Evolutionary conservation across 2,113 vertebrate genomes (phyloP), one percentile per base, ranked within the genome.

Genomic region (Anoplopoma fimbria): DNA sequence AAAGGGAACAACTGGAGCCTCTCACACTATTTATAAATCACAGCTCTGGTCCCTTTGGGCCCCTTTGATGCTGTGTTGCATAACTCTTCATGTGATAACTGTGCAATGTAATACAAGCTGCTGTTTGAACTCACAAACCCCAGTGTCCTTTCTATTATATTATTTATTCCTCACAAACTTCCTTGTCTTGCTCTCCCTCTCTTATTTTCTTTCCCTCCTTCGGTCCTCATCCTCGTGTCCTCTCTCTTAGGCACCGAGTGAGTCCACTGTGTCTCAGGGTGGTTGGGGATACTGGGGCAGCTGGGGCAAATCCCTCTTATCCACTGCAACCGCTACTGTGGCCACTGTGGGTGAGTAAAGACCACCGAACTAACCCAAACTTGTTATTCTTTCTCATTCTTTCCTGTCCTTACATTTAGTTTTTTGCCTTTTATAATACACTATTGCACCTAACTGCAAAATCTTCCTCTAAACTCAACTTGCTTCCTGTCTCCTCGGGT

Each of bases 251-350:
- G 42, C 74, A 1, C 27, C 91, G 9, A 69, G 47, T 81, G 88
- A 95, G 86, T 88, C 91, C 14, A 82, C 95, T 29, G 94, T 92
- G 40, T 79, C 95, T 65, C 96, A 96, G 75, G 95, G 94, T 6
- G 96, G 97, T 38, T 99, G 98, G 98, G 97, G 97, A 0, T 97
- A 96, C 82, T 99, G 98, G 98, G 98, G 98, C 47, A 99, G 92
- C 91, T 99, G 98, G 98, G 97, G 98, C 17, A 99, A 99, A 91
- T 97, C 97, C 60, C 91, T 99, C 51, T 85, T 99, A 29, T 97
- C 97, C 68, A 97, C 97, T 42, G 98, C 98, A 1, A 96, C 97
- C 55, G 97, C 97, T 76, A 99, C 98, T 0, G 97, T 98, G 82
- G 96, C 96, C 38, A 97, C 97, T 71, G 98, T 99, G 89, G 98